Evolutionary conservation across 2,888 invertebrate genomes (phyloP), one percentile per base, ranked within the genome.

Genomic region (Drosophila dives): DNA sequence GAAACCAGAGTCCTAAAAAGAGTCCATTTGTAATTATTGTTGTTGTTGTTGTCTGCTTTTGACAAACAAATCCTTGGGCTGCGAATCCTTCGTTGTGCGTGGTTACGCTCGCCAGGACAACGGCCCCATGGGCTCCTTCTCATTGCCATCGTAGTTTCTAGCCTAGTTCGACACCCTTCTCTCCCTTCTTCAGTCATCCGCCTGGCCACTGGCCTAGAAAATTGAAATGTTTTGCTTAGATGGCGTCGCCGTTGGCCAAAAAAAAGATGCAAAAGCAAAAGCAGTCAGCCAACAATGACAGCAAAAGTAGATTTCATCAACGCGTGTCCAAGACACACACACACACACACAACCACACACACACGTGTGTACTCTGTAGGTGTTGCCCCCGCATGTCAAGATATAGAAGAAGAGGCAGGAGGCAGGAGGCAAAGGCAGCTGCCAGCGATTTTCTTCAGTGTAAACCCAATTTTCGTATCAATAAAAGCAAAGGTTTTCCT

Each of bases 11-110:
- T 40, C 32, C 51, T 32, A 45, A 68, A 74, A 71, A 58, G 67
- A 75, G 71, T 73, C 86, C 67, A 71, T 81, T 79, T 60, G 56
- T 33, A 48, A 40, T 36, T 53, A 34, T 36, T 64, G 58, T 42
- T 75, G 67, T 76, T 60, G 71, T 64, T 73, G 77, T 77, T 88
- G 75, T 85, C 87, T 87, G 89, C 77, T 81, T 87, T 77, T 87
- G 85, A 89, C 86, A 87, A 89, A 89, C 87, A 89, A 87, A 87
- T 87, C 89, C 87, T 89, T 75, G 77, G 89, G 85, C 87, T 71
- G 77, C 62, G 79, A 84, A 87, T 80, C 77, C 85, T 79, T 79
- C 86, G 88, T 78, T 88, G 82, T 86, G 83, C 86, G 82, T 87
- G 86, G 90, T 82, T 88, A 88, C 90, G 84, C 86, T 88, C 69